Base-by-base conservation (phyloP, 2,888 invertebrate species). In the Pammene aurita region DNA sequence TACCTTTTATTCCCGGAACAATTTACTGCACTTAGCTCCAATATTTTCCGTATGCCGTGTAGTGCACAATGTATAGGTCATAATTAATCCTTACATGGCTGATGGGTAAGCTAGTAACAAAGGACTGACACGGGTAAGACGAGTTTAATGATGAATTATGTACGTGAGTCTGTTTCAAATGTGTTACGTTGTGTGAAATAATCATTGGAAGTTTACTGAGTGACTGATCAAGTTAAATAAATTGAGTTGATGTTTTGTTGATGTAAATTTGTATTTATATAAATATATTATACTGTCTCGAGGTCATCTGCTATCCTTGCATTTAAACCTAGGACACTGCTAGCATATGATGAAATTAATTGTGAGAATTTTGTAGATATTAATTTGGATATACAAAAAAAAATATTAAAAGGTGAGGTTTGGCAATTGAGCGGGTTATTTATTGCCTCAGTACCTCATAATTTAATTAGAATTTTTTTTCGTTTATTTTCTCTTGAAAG, bases 101-200 rank as follows among this genome's bases (percentile, higher is more conserved):
- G 44, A 69, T 69, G 69, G 58, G n/a, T 35, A 44, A 7, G 41
- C 54, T 41, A 48, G 38, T 35, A 7, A 69, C 69, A 69, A 69
- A 69, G 60, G 64, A 41, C 38, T 60, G 64, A 55, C 69, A 69
- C 69, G 34, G 41, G 58, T 64, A 60, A 65, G 65, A 69, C 69
- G 65, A 55, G 55, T 58, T 65, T 69, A 69, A 69, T 65, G 69
- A 41, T 60, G 26, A 65, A 54, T 69, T 65, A 54, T 65, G 54
- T 65, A 64, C 65, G 69, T 69, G 69, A 58, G 10, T 54, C 1
- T 34, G 13, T 54, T 69, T 35, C 54, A 60, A 55, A 69, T 65
- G 41, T 46, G 14, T 42, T 44, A 18, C 10, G 18, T 38, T 38
- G 38, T 50, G 14, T 57, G 35, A 38, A 50, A 35, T 46, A 35